A percentile compares a stretch with the other conserved stretches of the same genome.
Conservation (phyloP, 1,140 invertebrate genomes). For the Leptinotarsa lineolata region DNA sequence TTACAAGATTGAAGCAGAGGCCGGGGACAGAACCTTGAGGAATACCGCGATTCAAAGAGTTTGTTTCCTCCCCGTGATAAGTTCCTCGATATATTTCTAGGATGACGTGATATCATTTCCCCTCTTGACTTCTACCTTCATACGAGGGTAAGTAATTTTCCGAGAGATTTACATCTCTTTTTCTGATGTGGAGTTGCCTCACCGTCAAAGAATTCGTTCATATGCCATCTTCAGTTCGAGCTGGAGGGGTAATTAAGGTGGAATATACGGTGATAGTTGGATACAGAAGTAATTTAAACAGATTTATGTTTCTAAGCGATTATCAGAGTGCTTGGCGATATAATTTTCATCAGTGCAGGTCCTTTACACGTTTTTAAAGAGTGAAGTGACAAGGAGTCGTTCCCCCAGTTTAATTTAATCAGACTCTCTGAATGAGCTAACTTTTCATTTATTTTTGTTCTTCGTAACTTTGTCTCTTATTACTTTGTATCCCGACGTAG, state of each 20-base stretch:
- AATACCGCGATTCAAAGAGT: too few relatives aligned
- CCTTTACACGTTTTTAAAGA: slow-evolving; percentile 47
- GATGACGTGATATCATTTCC: too few relatives aligned
- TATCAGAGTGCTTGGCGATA: slow-evolving; percentile 35
- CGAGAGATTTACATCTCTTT: too few relatives aligned
- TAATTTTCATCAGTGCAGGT: slow-evolving; percentile 38
- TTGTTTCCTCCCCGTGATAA: too few relatives aligned
- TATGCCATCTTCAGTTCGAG: slow-evolving; percentile 11
- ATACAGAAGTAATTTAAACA: slow-evolving; percentile 43
- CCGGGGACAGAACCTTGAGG: too few relatives aligned
- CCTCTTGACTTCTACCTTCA: too few relatives aligned
- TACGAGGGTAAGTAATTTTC: too few relatives aligned
- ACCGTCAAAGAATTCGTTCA: too few relatives aligned
- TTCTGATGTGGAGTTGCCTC: too few relatives aligned
- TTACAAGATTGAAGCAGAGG: too few relatives aligned
- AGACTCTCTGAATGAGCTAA: slow-evolving; percentile 48
- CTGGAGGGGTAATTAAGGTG: slow-evolving; percentile 16
- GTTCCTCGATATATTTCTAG: too few relatives aligned
- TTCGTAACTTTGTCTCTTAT: slow-evolving; percentile 40
- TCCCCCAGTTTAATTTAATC: slow-evolving; percentile 50
- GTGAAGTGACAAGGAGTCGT: slow-evolving; percentile 42
- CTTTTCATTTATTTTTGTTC: slow-evolving; percentile 53
- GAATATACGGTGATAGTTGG: slow-evolving; percentile 40
- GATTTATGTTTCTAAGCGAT: slow-evolving; percentile 39
- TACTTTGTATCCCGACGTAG: slow-evolving; percentile 35